Base-by-base conservation (phyloP, 2,113 vertebrate species). In the Leptobrachium ailaonicum region DNA sequence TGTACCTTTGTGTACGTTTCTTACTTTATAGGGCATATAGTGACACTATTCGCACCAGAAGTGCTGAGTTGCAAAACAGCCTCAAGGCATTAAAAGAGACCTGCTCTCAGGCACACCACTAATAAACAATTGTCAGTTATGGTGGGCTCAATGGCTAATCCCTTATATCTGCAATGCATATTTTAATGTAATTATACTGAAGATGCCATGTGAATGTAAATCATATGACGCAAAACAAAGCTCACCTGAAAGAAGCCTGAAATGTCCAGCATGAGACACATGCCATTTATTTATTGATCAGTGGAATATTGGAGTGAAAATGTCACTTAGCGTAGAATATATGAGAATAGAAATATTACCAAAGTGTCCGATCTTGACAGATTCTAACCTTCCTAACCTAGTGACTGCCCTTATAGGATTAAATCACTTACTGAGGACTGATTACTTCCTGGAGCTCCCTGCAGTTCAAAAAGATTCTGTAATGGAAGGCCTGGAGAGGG, bases 271-370 rank as follows among this genome's bases (percentile, higher is more conserved):
- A 47, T 45, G 4, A 6, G 66, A 69, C 41, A n/a, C 7, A 77
- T 50, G 66, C 42, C 75, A 77, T 70, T 60, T 77, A 77, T 77
- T 70, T 66, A 77, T 77, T 77, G 50, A 76, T 54, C 50, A 77
- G 75, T 77, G 45, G 53, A 32, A 68, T 64, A 8, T 20, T 56
- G 66, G 60, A 69, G 50, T 60, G 12, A 77, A 71, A 69, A 69
- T 77, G 75, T 41, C 75, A 70, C 75, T 70, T 76, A 70, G 53
- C 53, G 43, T 12, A 60, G 69, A 53, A 68, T 53, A 66, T 50
- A 32, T n/a, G 9, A 66, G 62, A 66, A n/a, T 42, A 14, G 67
- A 68, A 67, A 58, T 69, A 77, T 32, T 32, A 32, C 20, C 20
- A 32, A 32, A 32, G 20, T 32, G 20, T 32, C 20, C 20, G 20